phyloP scores from a whole-genome alignment of 1,140 invertebrate species.

The Rhizoglyphus robini region DNA sequence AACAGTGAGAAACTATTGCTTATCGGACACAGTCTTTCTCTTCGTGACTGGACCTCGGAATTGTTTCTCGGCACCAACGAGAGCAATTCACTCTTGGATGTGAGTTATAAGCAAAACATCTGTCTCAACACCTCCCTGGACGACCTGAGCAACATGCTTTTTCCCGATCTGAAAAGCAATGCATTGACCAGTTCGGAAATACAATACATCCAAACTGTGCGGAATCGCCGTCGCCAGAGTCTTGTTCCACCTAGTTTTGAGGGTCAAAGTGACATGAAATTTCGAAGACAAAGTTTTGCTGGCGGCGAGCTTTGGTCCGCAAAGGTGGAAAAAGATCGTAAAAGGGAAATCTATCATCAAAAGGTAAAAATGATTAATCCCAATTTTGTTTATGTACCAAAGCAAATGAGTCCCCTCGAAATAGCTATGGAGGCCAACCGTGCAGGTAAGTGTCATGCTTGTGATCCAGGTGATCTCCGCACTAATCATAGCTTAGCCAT shows the following conservation, averaged over 20 bases:
- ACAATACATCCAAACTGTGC: neutral
- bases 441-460: neutral
- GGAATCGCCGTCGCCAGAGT: conserved; percentile 10
- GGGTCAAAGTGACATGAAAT: neutral
- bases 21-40: neutral
- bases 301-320: conserved; percentile 8
- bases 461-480: neutral
- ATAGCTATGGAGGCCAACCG: neutral
- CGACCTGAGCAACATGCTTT: conserved; percentile 13
- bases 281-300: conserved; percentile 10
- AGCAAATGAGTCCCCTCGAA: neutral
- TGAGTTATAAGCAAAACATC: neutral
- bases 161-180: conserved; percentile 3
- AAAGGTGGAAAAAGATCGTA: neutral
- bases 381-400: neutral
- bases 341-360: conserved; percentile 5
- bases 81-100: neutral
- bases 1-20: conserved; percentile 4
- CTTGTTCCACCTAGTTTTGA: conserved; percentile 4
- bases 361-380: neutral
- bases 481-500: neutral
- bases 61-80: neutral
- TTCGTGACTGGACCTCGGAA: conserved; percentile 16
- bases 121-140: neutral
- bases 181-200: conserved; percentile 6